A percentile compares a stretch with the other conserved stretches of the same genome.
phyloP scores from a whole-genome alignment of 2,797 vertebrate genomes.

The Coilia nasus region DNA sequence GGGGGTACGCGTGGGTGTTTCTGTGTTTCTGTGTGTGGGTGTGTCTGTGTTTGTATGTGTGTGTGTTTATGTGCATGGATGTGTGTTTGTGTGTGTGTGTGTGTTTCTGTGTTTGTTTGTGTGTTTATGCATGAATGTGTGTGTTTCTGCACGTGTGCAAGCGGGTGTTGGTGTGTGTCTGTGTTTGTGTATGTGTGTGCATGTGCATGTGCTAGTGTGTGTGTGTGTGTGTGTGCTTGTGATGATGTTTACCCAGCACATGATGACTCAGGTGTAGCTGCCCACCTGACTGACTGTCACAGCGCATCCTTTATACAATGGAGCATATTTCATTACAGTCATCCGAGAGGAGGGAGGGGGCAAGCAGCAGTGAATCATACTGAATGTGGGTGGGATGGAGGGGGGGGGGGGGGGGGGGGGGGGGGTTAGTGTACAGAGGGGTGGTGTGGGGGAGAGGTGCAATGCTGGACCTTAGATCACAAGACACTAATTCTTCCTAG shows the following conservation, averaged over 20 bases:
- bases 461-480: slow-evolving; percentile 8
- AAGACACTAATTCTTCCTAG: too few species aligned
- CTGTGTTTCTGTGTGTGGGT: neutral
- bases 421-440: neutral
- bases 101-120: neutral
- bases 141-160: neutral
- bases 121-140: neutral
- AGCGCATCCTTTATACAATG: neutral
- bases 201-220: neutral
- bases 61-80: slow-evolving; percentile 20
- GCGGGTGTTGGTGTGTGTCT: neutral
- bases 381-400: neutral
- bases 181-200: slow-evolving; percentile 9
- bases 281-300: neutral
- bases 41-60: slow-evolving; percentile 23
- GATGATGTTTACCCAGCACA: slow-evolving; percentile 20
- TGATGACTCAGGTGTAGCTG: slow-evolving; percentile 1
- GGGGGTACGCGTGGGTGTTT: too few species aligned
- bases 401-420: neutral
- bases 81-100: slow-evolving; percentile 32
- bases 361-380: neutral
- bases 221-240: slow-evolving; percentile 25
- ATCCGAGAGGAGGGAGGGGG: neutral
- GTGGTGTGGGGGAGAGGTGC: too few species aligned
- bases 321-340: neutral